These are phyloP conservation scores for Kryptolebias ocellatus DNA, from an alignment of 2,797 vertebrate species.

Conservation along the genomic window DNA sequence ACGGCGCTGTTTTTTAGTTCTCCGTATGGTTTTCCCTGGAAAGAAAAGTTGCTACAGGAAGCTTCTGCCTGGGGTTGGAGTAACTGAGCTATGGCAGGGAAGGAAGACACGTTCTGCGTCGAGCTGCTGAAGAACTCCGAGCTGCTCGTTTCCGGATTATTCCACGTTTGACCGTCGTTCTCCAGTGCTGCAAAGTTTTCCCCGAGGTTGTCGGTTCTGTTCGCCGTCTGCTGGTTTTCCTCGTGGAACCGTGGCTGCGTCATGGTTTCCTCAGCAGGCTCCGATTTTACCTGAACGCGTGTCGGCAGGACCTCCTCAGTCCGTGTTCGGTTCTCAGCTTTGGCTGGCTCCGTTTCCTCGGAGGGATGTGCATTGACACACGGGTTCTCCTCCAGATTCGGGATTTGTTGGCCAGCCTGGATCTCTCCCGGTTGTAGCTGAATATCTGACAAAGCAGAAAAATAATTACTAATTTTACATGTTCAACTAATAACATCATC, in stretches of 20 bases:
- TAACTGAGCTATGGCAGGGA: conserved; percentile 33
- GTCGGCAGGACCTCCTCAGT: conserved; percentile 1
- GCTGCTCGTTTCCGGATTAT: conserved; percentile 24
- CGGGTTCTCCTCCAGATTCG: conserved; percentile 17
- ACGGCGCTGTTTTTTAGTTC: conserved; percentile 35
- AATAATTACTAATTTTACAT: neutral
- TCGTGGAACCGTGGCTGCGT: neutral
- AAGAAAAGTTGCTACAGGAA: conserved; percentile 57
- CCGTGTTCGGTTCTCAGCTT: neutral
- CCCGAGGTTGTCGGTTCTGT: neutral
- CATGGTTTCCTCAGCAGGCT: conserved; percentile 55
- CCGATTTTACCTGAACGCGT: conserved; percentile 52
- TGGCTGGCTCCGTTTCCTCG: conserved; percentile 1
- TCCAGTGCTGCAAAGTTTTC: conserved; percentile 36
- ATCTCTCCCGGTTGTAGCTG: conserved; percentile 28
- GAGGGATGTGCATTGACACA: neutral
- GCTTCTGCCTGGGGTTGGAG: conserved; percentile 38
- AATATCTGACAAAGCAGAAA: conserved; percentile 43
- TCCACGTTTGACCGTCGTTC: conserved; percentile 48
- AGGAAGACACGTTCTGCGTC: conserved; percentile 27
- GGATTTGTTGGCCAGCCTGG: conserved; percentile 24
- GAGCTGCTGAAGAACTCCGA: conserved; percentile 40
- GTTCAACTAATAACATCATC: too few species aligned
- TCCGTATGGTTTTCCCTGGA: conserved; percentile 45
- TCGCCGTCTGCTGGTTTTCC: conserved; percentile 16